A percentile compares a stretch with the other conserved stretches of the same genome.
phyloP scores from a whole-genome alignment of 1,140 invertebrate genomes.

The Aphis gossypii region DNA sequence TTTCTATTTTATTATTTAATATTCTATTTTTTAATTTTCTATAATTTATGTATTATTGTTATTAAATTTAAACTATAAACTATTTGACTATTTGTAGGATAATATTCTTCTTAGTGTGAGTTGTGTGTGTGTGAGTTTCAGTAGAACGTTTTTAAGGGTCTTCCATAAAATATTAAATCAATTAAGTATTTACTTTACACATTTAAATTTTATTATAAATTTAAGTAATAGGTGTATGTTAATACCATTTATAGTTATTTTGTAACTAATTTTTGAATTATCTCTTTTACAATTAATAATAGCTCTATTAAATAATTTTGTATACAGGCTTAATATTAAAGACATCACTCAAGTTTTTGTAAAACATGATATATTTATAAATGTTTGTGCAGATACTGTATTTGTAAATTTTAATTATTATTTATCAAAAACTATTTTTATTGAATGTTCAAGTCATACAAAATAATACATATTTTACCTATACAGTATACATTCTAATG shows the following conservation, averaged over 20 bases:
- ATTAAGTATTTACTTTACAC: background rate
- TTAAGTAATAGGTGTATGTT: background rate
- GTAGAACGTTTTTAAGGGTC: conserved; percentile 40
- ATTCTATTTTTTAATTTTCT: conserved; percentile 15
- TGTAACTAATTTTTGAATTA: background rate
- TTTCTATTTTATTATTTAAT: conserved; percentile 31
- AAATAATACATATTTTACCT: background rate
- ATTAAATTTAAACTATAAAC: background rate
- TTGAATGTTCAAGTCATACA: background rate
- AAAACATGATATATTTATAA: background rate
- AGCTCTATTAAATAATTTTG: background rate
- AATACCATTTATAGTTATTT: background rate
- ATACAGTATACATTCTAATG: background rate
- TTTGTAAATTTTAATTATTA: background rate
- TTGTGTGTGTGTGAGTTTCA: conserved; percentile 21
- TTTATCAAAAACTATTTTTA: background rate
- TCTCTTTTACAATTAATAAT: background rate
- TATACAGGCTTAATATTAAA: background rate
- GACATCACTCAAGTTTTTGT: background rate
- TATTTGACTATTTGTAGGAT: conserved; percentile 20
- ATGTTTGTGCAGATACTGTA: background rate
- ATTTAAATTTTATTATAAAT: background rate
- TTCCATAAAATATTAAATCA: conserved; percentile 16
- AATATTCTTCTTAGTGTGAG: conserved; percentile 29
- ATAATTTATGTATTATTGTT: conserved; percentile 19